These are phyloP conservation scores for Fistularia commersonii DNA, from an alignment of 2,797 vertebrate genomes.

Conservation along the genomic window DNA sequence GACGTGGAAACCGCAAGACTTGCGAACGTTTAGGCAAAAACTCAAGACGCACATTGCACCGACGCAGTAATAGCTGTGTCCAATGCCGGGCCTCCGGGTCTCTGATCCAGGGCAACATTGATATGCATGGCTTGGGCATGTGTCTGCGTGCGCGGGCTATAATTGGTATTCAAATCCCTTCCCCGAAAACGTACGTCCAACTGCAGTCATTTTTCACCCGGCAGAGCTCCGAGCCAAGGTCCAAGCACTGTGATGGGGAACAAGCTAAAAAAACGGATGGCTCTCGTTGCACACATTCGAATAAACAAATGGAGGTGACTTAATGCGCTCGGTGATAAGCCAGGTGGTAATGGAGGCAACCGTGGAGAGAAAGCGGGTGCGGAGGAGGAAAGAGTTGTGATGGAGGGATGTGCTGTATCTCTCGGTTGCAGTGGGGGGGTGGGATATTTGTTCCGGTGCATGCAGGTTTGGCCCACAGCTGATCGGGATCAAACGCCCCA, in stretches of 20 bases:
- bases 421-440: constrained; percentile 25
- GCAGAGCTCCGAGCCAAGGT: constrained; percentile 53
- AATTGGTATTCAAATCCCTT: constrained; percentile 74
- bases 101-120: constrained; percentile 12
- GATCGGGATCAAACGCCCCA: constrained; percentile 55
- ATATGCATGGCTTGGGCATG: constrained; percentile 1
- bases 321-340: constrained; percentile 63
- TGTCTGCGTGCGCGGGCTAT: constrained; percentile 35
- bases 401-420: constrained; percentile 24
- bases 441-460: constrained; percentile 45
- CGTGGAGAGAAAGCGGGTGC: constrained; percentile 26
- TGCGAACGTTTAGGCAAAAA: too few relatives aligned
- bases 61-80: too few relatives aligned
- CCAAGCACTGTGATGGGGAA: constrained; percentile 66
- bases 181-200: constrained; percentile 59
- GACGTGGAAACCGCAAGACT: too few relatives aligned
- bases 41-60: too few relatives aligned
- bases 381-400: constrained; percentile 30
- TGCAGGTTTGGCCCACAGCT: constrained; percentile 55
- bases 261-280: constrained; percentile 66
- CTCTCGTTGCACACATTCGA: constrained; percentile 65
- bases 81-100: too few relatives aligned
- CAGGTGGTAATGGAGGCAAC: constrained; percentile 59
- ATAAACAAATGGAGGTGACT: constrained; percentile 76
- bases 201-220: constrained; percentile 59